Percentiles rank a stretch among this genome's conserved stretches.
Conservation (phyloP, 2,888 invertebrate species). For the Philhelius pedissequus region DNA sequence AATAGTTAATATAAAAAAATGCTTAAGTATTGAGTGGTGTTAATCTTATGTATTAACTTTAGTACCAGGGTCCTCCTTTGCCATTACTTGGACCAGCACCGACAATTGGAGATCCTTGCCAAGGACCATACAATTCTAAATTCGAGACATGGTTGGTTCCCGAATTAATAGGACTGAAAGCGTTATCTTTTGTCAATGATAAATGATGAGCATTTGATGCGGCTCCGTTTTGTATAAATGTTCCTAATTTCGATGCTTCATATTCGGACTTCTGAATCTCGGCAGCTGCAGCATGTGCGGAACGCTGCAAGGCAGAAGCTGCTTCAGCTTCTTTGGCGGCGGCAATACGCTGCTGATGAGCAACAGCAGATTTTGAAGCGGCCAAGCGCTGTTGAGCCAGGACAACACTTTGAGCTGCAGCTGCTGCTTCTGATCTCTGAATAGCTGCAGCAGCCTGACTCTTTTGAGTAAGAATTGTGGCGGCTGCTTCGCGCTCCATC, state of each 20-base stretch:
- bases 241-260: constrained; percentile 82
- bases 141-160: constrained; percentile 76
- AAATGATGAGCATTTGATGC: constrained; percentile 82
- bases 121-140: constrained; percentile 73
- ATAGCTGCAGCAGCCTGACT: constrained; percentile 85
- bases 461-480: constrained; percentile 82
- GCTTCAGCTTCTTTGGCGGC: constrained; percentile 87
- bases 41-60: not conserved
- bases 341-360: constrained; percentile 86
- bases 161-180: constrained; percentile 78
- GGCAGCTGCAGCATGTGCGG: constrained; percentile 85
- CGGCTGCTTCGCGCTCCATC: constrained; percentile 86
- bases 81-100: constrained; percentile 64
- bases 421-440: constrained; percentile 84
- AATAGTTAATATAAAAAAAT: not conserved
- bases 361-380: constrained; percentile 85
- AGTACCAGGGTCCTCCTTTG: constrained; percentile 33
- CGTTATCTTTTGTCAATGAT: constrained; percentile 82
- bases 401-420: constrained; percentile 84
- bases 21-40: no score
- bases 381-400: constrained; percentile 86
- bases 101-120: constrained; percentile 69
- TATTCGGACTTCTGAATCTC: constrained; percentile 84
- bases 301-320: constrained; percentile 85
- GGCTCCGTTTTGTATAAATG: constrained; percentile 82